These are phyloP conservation scores for Drosophila emarginata DNA, from an alignment of 2,888 invertebrate genomes.

Conservation along the genomic window DNA sequence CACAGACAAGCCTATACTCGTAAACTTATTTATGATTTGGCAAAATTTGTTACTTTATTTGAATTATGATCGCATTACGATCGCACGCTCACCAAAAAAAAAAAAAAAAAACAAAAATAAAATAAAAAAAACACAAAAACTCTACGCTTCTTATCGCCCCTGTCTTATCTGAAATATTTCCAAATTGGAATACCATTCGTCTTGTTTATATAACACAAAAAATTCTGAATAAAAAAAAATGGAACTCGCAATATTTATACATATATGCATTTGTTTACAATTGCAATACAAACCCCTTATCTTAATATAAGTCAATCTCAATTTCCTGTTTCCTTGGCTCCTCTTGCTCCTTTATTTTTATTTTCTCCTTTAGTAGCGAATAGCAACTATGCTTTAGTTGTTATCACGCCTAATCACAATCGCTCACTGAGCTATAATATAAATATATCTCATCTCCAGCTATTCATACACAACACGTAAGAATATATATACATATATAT, in stretches of 20 bases:
- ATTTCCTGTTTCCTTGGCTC: neutral
- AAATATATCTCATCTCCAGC: slow-evolving; percentile 7
- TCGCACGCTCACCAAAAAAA: neutral
- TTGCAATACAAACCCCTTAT: neutral
- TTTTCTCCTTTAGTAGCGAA: too few species aligned
- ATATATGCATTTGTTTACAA: neutral
- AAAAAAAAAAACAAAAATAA: too few species aligned
- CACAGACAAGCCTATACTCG: slow-evolving; percentile 1
- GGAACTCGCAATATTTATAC: neutral
- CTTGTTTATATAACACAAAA: slow-evolving; percentile 3
- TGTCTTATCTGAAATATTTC: neutral
- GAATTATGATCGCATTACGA: neutral
- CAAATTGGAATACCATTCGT: neutral
- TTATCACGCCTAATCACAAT: slow-evolving; percentile 67
- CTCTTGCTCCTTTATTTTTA: neutral
- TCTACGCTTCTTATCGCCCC: neutral
- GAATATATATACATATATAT: slow-evolving; percentile 31
- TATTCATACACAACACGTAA: slow-evolving; percentile 1
- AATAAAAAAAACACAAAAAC: too few species aligned
- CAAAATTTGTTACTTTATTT: neutral
- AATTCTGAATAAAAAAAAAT: neutral
- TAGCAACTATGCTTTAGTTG: slow-evolving; percentile 19
- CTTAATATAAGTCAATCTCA: neutral
- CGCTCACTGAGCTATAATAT: slow-evolving; percentile 58
- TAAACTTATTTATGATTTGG: slow-evolving; percentile 2